Evolutionary conservation across 2,888 invertebrate genomes (phyloP), one percentile per base, ranked within the genome.

Genomic region (Nephrotoma flavescens): DNA sequence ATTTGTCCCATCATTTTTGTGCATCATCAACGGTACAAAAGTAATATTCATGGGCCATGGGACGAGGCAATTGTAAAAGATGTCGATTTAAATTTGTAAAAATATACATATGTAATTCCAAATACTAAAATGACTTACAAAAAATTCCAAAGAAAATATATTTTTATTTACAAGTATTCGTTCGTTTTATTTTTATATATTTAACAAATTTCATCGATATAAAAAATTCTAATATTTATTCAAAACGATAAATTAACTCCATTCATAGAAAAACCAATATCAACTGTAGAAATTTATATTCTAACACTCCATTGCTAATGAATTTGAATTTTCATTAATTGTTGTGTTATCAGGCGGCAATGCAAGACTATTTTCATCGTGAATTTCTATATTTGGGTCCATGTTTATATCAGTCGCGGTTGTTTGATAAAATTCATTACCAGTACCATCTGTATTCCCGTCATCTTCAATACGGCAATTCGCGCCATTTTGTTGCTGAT

Each of bases 21-120:
- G 0, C 92, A 92, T 86, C 96, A 95, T 92, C 96, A 97, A 90
- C 94, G 92, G 52, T 95, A 95, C 90, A 97, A 97, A 90, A 95
- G 96, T 89, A 99, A 98, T 91, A 98, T 98, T 88, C 96, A 98
- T 91, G 99, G 99, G 0, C 99, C 99, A 0, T 99, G 99, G 99
- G 99, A 99, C 91, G 99, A 99, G 90, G 99, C 99, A 11, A 92
- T 96, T 89, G 95, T 95, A 88, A 94, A 94, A 89, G 94, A 94
- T 91, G n/a, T 42, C 6, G 86, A 83, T 15, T 84, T 84, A 41
- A 6, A 84, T 42, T 42, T 57, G 41, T 42, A 42, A 42, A 71
- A 6, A 31, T 47, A 47, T 47, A 31, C 12, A 47, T 31, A 31
- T 31, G 2, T 31, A 31, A 31, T 31, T 31, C 2, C 31, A 31